phyloP scores from a whole-genome alignment of 37 sponge, comb jelly and placozoan genomes.

The Diacarnus erythraeanus region DNA sequence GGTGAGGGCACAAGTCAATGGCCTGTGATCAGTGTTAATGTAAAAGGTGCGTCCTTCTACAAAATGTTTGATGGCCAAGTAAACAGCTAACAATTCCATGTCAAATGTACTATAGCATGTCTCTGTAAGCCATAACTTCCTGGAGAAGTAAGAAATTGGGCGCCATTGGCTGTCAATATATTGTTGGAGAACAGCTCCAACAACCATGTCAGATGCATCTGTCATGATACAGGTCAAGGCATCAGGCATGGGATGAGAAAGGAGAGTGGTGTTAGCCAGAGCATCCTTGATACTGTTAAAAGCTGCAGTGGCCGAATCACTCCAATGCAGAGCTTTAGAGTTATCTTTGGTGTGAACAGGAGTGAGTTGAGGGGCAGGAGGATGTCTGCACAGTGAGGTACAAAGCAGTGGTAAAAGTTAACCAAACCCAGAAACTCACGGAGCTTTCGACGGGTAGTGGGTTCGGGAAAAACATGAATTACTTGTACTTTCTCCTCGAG shows the following conservation, averaged over 20 bases:
- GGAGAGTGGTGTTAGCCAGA: conserved; percentile 43
- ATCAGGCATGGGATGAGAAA: conserved; percentile 39
- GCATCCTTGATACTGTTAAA: conserved; percentile 44
- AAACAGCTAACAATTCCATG: conserved; percentile 54
- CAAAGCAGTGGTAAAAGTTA: too few species aligned
- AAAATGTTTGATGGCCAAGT: too few species aligned
- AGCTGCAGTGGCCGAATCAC: neutral
- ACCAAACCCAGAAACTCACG: conserved; percentile 48
- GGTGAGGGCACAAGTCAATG: conserved; percentile 43
- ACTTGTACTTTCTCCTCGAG: conserved; percentile 48
- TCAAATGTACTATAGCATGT: conserved; percentile 74
- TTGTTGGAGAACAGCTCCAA: conserved; percentile 65
- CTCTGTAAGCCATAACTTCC: conserved; percentile 41
- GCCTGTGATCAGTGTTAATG: conserved; percentile 53
- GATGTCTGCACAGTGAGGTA: conserved; percentile 33
- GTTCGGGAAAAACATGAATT: conserved; percentile 55
- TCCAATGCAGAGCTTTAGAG: too few species aligned
- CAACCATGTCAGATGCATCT: conserved; percentile 62
- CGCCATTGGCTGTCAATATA: conserved; percentile 10
- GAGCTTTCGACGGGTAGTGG: conserved; percentile 30
- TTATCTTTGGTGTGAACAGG: too few species aligned
- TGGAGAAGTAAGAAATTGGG: too few species aligned
- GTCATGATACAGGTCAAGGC: conserved; percentile 56
- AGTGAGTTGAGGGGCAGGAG: conserved; percentile 37
- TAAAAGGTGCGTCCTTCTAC: conserved; percentile 22